These are phyloP conservation scores for Lucifuga dentata DNA, from an alignment of 2,113 vertebrate genomes.

Conservation along the genomic window DNA sequence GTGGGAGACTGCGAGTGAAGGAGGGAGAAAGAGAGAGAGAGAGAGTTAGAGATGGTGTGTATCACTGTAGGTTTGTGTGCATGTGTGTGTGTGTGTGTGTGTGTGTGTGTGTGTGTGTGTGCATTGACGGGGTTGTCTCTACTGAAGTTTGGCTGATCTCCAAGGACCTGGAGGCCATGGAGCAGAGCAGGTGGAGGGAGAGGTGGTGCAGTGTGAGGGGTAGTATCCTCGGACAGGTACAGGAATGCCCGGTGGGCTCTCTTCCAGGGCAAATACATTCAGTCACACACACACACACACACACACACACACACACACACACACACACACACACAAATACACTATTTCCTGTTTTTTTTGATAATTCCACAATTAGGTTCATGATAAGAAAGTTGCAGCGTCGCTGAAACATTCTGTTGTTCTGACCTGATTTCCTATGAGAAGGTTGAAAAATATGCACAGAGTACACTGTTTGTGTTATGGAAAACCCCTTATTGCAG, in stretches of 20 bases:
- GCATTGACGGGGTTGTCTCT: slow-evolving; percentile 59
- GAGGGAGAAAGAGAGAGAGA: slow-evolving; percentile 50
- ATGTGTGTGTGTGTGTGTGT: slow-evolving; percentile 18
- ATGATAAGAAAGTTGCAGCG: slow-evolving; percentile 6
- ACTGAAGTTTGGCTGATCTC: slow-evolving; percentile 65
- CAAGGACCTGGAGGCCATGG: slow-evolving; percentile 53
- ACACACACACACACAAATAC: slow-evolving; percentile 5
- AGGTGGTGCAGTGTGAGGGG: slow-evolving; percentile 39
- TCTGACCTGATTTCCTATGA: slow-evolving; percentile 48
- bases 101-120: not conserved
- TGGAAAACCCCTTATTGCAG: slow-evolving; percentile 50
- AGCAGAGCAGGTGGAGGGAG: slow-evolving; percentile 64
- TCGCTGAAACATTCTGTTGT: slow-evolving; percentile 7
- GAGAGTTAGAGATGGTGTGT: slow-evolving; percentile 34
- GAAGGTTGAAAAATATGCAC: slow-evolving; percentile 30
- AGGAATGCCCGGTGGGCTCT: slow-evolving; percentile 68
- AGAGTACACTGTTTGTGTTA: slow-evolving; percentile 38
- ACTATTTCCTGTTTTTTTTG: slow-evolving; percentile 63
- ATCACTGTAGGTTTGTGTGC: slow-evolving; percentile 25
- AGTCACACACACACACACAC: slow-evolving; percentile 7
- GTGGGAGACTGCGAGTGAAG: slow-evolving; percentile 67
- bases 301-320: slow-evolving; percentile 23
- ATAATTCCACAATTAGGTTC: slow-evolving; percentile 34
- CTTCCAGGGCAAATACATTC: slow-evolving; percentile 26
- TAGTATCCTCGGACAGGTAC: slow-evolving; percentile 70